Conservation (phyloP, 1,140 invertebrate species). For the Plectrocnemia conspersa region DNA sequence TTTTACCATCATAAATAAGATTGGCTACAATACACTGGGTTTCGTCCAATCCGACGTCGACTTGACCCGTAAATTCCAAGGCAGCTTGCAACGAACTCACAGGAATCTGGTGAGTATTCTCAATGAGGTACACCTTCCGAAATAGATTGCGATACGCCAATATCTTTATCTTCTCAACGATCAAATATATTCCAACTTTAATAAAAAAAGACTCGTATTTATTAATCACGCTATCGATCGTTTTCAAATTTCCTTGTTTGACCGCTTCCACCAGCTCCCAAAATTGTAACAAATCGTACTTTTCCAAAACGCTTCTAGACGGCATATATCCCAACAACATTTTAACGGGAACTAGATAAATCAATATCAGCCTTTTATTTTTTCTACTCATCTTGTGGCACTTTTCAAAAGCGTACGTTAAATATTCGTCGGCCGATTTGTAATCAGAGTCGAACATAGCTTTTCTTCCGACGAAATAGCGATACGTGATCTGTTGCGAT, state of each 20-base stretch:
- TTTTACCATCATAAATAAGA: conserved; percentile 90
- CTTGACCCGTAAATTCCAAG: conserved; percentile 73
- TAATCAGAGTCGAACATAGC: conserved; percentile 98
- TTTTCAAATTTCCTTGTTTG: conserved; percentile 81
- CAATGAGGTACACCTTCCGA: conserved; percentile 86
- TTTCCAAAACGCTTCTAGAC: conserved; percentile 68
- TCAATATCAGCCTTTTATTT: conserved; percentile 92
- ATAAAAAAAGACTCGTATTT: conserved; percentile 90
- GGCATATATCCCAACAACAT: conserved; percentile 95
- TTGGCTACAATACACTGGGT: conserved; percentile 95
- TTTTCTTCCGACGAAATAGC: conserved; percentile 94
- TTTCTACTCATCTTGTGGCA: conserved; percentile 77
- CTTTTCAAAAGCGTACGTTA: conserved; percentile 89
- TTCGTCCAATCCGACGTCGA: conserved; percentile 87
- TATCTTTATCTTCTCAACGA: conserved; percentile 93
- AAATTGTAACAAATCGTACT: conserved; percentile 89
- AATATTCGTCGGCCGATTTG: conserved; percentile 82
- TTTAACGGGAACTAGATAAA: conserved; percentile 95
- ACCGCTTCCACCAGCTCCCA: conserved; percentile 82
- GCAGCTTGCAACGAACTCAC: conserved; percentile 77
- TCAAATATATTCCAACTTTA: conserved; percentile 90
- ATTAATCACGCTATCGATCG: conserved; percentile 80
- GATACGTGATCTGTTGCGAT: conserved; percentile 89
- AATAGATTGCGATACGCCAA: conserved; percentile 95
- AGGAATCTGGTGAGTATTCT: conserved; percentile 88